Conservation (phyloP, 1,140 invertebrate species). For the Scaptomyza pallida region DNA sequence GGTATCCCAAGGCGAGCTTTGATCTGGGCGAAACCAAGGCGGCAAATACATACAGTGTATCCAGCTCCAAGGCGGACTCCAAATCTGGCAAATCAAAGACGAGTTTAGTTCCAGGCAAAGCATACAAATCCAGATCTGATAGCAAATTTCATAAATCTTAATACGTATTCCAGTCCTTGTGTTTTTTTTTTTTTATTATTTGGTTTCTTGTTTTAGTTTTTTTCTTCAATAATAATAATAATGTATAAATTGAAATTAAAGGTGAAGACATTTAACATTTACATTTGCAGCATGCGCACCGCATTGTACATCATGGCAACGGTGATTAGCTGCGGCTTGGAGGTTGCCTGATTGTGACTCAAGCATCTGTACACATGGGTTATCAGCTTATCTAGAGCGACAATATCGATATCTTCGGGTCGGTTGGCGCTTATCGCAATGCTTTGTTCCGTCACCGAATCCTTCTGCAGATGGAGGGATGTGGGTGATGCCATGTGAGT, state of each 20-base stretch:
- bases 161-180: not conserved
- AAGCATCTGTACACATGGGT: constrained; percentile 65
- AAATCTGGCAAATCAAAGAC: not conserved
- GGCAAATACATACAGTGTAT: not conserved
- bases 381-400: constrained; percentile 60
- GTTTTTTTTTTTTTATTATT: not conserved
- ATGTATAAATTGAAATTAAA: constrained; percentile 45
- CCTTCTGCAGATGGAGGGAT: constrained; percentile 44
- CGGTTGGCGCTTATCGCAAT: constrained; percentile 66
- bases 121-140: not conserved
- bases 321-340: constrained; percentile 59
- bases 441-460: constrained; percentile 39
- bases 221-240: constrained; percentile 4
- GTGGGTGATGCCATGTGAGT: not conserved
- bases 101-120: not conserved
- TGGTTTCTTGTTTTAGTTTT: not conserved
- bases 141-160: not conserved
- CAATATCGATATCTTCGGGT: constrained; percentile 69
- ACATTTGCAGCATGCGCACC: constrained; percentile 66
- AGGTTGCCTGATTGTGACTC: constrained; percentile 42
- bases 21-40: not conserved
- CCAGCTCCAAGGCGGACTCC: not conserved
- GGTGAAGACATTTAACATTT: constrained; percentile 39
- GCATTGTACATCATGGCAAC: constrained; percentile 81
- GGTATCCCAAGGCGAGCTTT: not conserved